Base-by-base conservation (phyloP, 2,888 invertebrate species). In the Cheilosia vulpina region DNA sequence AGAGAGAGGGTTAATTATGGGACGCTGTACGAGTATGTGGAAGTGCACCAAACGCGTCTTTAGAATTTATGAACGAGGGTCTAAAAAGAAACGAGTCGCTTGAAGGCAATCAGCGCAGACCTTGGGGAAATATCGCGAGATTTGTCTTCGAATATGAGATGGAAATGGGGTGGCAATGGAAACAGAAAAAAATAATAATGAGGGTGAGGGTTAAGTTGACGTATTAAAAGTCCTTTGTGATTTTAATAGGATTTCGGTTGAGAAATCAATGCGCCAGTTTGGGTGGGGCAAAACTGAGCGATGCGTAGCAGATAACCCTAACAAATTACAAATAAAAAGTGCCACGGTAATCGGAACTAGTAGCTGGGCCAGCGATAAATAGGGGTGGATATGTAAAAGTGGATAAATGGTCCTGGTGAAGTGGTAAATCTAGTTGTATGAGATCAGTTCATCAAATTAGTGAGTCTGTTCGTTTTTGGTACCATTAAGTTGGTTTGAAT, bases 31-130 rank as follows among this genome's bases (percentile, higher is more conserved):
- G 27, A 27, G 27, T 2, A 47, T 21, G 43, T 38, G 15, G 4
- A 45, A 60, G 45, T 63, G 52, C 34, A 50, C 45, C 50, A 60
- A 52, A 60, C 62, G 58, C n/a, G 43, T 52, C 62, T 50, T 69
- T 60, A 21, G 52, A 76, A 66, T 66, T 41, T 52, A 57, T 63
- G 50, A 55, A 50, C 19, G 53, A 43, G n/a, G 21, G 7, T 72
- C 57, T 85, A 77, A 85, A 85, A 81, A 81, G 63, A 72, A 81
- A 85, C 50, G 81, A 77, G 71, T 50, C 38, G 52, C 52, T 11
- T 63, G 47, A 50, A 85, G 77, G 62, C 80, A 77, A 76, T 81
- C 81, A 77, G 55, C 60, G 58, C 6, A 11, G 47, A 43, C 65
- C 80, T 71, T 21, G n/a, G 76, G 79, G 75, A 66, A 58, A 52